Evolutionary conservation across 2,797 vertebrate species (phyloP), one percentile per base, ranked within the genome.

Genomic region (Loriculus beryllinus): DNA sequence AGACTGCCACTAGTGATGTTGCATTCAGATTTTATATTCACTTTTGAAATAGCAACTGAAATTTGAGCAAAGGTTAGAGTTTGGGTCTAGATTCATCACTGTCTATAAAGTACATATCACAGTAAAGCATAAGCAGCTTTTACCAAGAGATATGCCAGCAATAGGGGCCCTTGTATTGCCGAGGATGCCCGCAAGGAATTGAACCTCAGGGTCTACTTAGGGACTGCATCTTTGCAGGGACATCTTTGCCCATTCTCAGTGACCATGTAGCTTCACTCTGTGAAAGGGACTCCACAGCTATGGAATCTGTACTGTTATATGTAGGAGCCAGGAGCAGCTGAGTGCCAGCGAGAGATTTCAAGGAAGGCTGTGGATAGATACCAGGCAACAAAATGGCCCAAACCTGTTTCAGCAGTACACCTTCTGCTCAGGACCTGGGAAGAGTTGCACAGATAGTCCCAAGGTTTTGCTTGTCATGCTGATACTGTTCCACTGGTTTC

Each of bases 381-480:
- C 31, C 20, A 15, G 51, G 43, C 20, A 35, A 33, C 33, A 63
- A 65, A 81, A 71, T 14, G 29, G 28, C 47, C 23, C 70, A 52
- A 63, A 37, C 22, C 40, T 52, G 22, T 52, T 26, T 51, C 62
- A 22, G 45, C 1, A 6, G 43, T 35, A 7, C 0, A 0, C 6
- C 22, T 60, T 70, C 45, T 51, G 33, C 68, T 85, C 28, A 43
- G 63, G 64, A 19, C 21, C 57, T 20, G 59, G 57, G 52, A 49
- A 64, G 23, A 82, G 65, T 45, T 9, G 7, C 5, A 0, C 0
- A 1, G 2, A 1, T 43, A 37, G 48, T 60, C 26, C 48, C 45
- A 52, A 52, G 29, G 35, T 70, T 47, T 81, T 84, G 15, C 14
- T 83, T 79, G 43, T 47, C 9, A 0, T 0, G 0, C 25, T 40